phyloP scores from a whole-genome alignment of 2,888 invertebrate species.

The Eutolmus rufibarbis region DNA sequence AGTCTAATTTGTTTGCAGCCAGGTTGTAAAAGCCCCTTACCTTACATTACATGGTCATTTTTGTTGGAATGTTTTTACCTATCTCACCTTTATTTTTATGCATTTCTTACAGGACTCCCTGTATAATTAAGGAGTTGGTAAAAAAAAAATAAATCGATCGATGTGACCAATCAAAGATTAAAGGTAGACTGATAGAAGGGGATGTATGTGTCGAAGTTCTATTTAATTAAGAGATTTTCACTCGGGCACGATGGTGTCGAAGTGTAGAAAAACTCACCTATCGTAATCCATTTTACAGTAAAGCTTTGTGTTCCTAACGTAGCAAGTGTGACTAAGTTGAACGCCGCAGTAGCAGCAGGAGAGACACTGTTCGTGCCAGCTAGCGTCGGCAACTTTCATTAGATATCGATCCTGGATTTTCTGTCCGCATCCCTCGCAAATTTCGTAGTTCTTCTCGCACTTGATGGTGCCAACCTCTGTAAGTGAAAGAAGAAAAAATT shows the following conservation, averaged over 20 bases:
- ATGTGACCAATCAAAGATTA: background rate
- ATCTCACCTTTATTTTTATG: background rate
- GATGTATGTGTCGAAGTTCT: background rate
- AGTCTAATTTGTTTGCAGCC: too few relatives aligned
- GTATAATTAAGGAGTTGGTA: background rate
- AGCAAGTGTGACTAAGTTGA: slow-evolving; percentile 91
- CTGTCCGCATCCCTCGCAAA: slow-evolving; percentile 94
- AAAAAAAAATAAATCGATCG: background rate
- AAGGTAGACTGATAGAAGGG: background rate
- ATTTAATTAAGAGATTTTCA: background rate
- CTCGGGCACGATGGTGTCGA: background rate
- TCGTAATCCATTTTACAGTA: slow-evolving; percentile 98
- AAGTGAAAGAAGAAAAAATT: slow-evolving; percentile 41
- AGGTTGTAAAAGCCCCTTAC: too few relatives aligned
- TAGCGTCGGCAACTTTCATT: slow-evolving; percentile 91
- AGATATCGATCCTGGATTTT: slow-evolving; percentile 95
- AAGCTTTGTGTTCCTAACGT: slow-evolving; percentile 89
- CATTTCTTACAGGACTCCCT: background rate
- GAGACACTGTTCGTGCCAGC: slow-evolving; percentile 97
- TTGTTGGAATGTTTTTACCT: background rate
- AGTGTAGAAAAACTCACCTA: slow-evolving; percentile 69
- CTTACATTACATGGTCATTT: background rate
- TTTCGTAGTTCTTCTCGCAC: slow-evolving; percentile 82
- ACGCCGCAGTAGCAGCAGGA: slow-evolving; percentile 93
- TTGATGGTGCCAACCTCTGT: slow-evolving; percentile 70